phyloP scores from a whole-genome alignment of 1,140 invertebrate genomes.

The Colletes gigas region DNA sequence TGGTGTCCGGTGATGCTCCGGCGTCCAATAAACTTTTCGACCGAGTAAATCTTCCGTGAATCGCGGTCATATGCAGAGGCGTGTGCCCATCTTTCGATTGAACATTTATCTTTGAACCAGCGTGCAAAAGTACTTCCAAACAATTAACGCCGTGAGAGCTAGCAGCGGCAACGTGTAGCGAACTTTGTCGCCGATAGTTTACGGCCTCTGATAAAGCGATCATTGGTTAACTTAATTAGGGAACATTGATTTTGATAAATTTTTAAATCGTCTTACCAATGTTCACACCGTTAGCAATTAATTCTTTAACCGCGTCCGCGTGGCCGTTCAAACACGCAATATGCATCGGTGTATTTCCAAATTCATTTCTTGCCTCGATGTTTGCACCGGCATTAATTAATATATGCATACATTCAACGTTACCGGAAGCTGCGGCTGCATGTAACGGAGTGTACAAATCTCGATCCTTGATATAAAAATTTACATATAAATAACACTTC shows the following conservation, averaged over 20 bases:
- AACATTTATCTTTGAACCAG: conserved; percentile 82
- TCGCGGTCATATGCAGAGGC: conserved; percentile 86
- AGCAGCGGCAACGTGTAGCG: conserved; percentile 85
- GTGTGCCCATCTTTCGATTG: conserved; percentile 84
- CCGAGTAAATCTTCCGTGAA: conserved; percentile 85
- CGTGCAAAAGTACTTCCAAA: conserved; percentile 82
- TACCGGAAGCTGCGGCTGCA: conserved; percentile 84
- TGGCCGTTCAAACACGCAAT: conserved; percentile 85
- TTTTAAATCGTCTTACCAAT: conserved; percentile 43
- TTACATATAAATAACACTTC: background rate
- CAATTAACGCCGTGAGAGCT: conserved; percentile 85
- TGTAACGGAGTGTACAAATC: conserved; percentile 84
- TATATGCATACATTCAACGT: conserved; percentile 80
- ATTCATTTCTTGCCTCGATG: conserved; percentile 82
- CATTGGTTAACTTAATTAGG: background rate
- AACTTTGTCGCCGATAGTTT: conserved; percentile 82
- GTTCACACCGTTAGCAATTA: conserved; percentile 66
- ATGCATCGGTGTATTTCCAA: conserved; percentile 85
- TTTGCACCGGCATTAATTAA: conserved; percentile 83
- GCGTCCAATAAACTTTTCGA: conserved; percentile 83
- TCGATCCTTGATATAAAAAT: conserved; percentile 63
- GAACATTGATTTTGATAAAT: background rate
- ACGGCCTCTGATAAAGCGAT: conserved; percentile 66
- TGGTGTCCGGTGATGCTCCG: conserved; percentile 80
- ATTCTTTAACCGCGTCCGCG: conserved; percentile 80